These are phyloP conservation scores for Cotesia chilonis DNA, from an alignment of 1,140 invertebrate genomes.

Conservation along the genomic window DNA sequence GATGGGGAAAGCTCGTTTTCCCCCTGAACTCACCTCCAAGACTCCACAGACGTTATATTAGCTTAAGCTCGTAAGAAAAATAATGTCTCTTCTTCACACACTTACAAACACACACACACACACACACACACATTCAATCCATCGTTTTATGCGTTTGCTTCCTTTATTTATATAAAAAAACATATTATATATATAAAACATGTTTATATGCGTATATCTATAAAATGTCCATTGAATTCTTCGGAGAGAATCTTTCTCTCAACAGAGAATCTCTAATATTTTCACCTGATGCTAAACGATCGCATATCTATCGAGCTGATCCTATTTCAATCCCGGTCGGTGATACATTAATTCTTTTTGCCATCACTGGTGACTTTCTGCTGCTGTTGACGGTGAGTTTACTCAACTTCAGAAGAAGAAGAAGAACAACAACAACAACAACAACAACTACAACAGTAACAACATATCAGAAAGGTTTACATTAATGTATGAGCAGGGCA, in stretches of 20 bases:
- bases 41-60: too few species aligned
- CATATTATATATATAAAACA: too few species aligned
- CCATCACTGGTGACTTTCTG: neutral
- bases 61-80: too few species aligned
- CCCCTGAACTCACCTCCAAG: neutral
- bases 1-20: slow-evolving; percentile 43
- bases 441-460: neutral
- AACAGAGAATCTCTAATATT: neutral
- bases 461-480: slow-evolving; percentile 46
- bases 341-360: slow-evolving; percentile 5
- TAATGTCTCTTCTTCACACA: too few species aligned
- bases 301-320: slow-evolving; percentile 9
- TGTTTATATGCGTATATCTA: slow-evolving; percentile 1
- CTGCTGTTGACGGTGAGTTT: neutral
- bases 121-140: too few species aligned
- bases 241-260: slow-evolving; percentile 2
- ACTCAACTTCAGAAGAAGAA: neutral
- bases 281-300: neutral
- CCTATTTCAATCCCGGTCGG: neutral
- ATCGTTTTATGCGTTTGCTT: too few species aligned
- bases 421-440: too few species aligned
- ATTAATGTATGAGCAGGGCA: slow-evolving; percentile 60
- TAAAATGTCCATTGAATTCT: slow-evolving; percentile 12
- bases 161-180: too few species aligned
- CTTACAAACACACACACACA: too few species aligned